Base-by-base conservation (phyloP, 2,113 vertebrate genomes). In the Excalfactoria chinensis region DNA sequence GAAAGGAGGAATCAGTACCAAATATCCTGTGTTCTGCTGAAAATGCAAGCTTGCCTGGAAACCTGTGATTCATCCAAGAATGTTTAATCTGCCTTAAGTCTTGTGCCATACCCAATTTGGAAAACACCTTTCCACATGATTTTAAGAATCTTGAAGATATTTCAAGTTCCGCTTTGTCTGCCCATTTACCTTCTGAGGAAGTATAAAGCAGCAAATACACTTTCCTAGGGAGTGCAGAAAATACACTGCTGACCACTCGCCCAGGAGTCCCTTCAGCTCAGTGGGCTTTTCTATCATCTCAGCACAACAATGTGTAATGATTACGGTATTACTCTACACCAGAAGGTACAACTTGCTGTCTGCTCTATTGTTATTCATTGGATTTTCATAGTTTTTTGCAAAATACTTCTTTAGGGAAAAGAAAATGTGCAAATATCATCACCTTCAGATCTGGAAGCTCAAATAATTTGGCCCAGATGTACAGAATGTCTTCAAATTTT, bases 301-400 rank as follows among this genome's bases (percentile, higher is more conserved):
- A 77, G 30, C 1, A 1, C 3, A 7, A 20, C 15, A 28, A 4
- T 7, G 28, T 40, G 25, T 1, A 51, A 15, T 17, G 21, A 13
- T 49, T 49, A 37, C 17, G 46, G 11, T 49, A 21, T 53, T 55
- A 11, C 11, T 46, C 35, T 69, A 34, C 32, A 56, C 51, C 4
- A 77, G 9, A 11, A 28, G 28, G 8, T 32, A 2, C 16, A n/a
- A 60, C 13, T 73, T 91, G 20, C 43, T 87, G 32, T 6, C 28
- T 82, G 13, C 7, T 43, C 15, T 56, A 4, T 56, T 7, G 8
- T 64, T 84, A 86, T 62, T 68, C 6, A 20, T 17, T 4, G 81
- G 15, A 64, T 43, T 44, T 81, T 66, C 3, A 9, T 35, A 3
- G 28, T 7, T 73, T 71, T 59, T 53, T 53, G 49, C 51, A 66